Evolutionary conservation across 2,888 invertebrate species (phyloP).

Genomic region (Frankliniella intonsa): DNA sequence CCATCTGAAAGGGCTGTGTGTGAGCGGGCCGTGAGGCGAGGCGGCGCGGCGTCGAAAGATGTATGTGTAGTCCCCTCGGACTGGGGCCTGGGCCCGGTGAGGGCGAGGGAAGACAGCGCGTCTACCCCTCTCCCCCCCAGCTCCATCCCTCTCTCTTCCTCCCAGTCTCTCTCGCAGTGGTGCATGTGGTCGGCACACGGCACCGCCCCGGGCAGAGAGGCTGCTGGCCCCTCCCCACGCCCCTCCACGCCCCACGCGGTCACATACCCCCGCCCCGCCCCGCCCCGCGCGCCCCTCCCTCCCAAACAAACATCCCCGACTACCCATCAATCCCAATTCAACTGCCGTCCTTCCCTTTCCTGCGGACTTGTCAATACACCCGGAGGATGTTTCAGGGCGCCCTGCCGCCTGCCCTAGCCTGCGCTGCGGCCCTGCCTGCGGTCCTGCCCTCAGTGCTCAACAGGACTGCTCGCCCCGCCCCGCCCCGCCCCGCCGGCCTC

Average conservation of each 20-base stretch:
- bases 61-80: neutral
- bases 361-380: neutral
- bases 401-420: neutral
- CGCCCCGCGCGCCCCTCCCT: neutral
- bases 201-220: neutral
- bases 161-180: neutral
- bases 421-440: neutral
- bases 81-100: too few relatives aligned
- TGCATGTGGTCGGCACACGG: neutral
- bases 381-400: neutral
- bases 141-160: too few relatives aligned
- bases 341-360: neutral
- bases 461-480: too few relatives aligned
- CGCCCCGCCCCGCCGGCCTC: too few relatives aligned
- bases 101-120: too few relatives aligned
- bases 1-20: neutral
- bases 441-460: neutral
- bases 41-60: neutral
- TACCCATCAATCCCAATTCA: conserved; percentile 15
- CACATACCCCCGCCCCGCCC: neutral
- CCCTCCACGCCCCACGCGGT: neutral
- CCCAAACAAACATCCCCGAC: neutral
- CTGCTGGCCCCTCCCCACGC: neutral
- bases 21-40: neutral
- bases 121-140: too few relatives aligned